These are phyloP conservation scores for Pseudois nayaur DNA, from an alignment of 2,113 vertebrate species.

Conservation along the genomic window DNA sequence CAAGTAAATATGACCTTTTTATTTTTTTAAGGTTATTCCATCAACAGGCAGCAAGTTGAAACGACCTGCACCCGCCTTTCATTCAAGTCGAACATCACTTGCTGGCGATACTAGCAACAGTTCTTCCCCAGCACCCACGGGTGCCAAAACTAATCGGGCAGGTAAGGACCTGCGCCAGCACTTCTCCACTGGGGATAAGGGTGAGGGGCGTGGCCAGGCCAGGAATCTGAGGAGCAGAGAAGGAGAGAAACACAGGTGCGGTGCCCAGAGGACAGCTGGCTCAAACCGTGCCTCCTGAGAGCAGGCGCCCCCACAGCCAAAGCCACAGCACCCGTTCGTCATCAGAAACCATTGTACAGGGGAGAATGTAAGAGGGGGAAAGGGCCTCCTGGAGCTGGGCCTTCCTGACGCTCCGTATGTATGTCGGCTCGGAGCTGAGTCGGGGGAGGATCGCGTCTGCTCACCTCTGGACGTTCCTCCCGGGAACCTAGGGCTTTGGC, in stretches of 20 bases:
- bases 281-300: not conserved
- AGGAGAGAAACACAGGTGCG: not conserved
- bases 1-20: not conserved
- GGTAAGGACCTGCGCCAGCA: conserved; percentile 78
- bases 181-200: not conserved
- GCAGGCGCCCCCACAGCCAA: not conserved
- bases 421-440: not conserved
- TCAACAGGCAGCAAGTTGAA: conserved; percentile 91
- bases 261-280: not conserved
- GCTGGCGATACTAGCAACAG: conserved; percentile 93
- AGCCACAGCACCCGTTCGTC: not conserved
- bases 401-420: not conserved
- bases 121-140: conserved; percentile 80
- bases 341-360: not conserved
- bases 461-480: not conserved
- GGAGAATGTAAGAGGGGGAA: not conserved
- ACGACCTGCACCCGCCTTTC: conserved; percentile 88
- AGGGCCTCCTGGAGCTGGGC: not conserved
- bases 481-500: not conserved
- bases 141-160: conserved; percentile 86
- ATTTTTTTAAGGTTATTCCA: conserved; percentile 85
- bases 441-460: not conserved
- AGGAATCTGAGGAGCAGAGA: not conserved
- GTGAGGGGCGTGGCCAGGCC: not conserved
- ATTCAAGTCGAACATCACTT: conserved; percentile 95